Evolutionary conservation across 2,113 vertebrate species (phyloP), one percentile per base, ranked within the genome.

Genomic region (Zapus hudsonius): DNA sequence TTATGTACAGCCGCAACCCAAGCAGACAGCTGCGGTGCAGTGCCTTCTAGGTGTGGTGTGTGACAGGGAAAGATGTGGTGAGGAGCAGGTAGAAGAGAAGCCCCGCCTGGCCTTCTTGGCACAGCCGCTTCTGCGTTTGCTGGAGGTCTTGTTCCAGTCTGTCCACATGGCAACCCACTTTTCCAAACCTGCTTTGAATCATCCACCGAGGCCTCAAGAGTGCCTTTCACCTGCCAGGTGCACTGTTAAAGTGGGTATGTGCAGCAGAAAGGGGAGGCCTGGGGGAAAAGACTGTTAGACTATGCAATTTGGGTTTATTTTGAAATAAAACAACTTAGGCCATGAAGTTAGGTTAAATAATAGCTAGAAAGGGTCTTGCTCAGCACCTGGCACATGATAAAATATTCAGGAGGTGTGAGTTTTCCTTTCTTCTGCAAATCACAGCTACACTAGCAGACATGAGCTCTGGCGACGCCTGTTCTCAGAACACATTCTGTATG

Each of bases 271-370:
- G 36, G 31, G 61, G 57, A 83, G 63, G 11, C 72, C 42, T 42
- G 27, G 47, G 73, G 81, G 27, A 36, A 80, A 59, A 36, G 15
- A 36, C 61, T 16, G 5, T 3, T 29, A 12, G 33, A 47, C 9
- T 57, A 31, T 25, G 70, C 75, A 36, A 82, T 61, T 52, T 31
- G 25, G 25, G 42, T 47, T 84, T 90, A 79, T 92, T 92, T 74
- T 89, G 73, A 95, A 94, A 96, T 87, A 72, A 95, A 95, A 91
- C 81, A 83, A 69, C 15, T 55, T 25, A 67, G 22, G 74, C 92
- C 55, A n/a, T 72, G 69, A 64, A 67, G 69, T 82, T 87, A 59
- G 95, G 89, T 44, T 67, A 76, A 82, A 88, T 93, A 90, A 70
- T 67, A 36, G 17, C 38, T 67, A 63, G 79, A 78, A 85, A 89